Evolutionary conservation across 2,888 invertebrate genomes (phyloP).

Genomic region (Graphium colonna): DNA sequence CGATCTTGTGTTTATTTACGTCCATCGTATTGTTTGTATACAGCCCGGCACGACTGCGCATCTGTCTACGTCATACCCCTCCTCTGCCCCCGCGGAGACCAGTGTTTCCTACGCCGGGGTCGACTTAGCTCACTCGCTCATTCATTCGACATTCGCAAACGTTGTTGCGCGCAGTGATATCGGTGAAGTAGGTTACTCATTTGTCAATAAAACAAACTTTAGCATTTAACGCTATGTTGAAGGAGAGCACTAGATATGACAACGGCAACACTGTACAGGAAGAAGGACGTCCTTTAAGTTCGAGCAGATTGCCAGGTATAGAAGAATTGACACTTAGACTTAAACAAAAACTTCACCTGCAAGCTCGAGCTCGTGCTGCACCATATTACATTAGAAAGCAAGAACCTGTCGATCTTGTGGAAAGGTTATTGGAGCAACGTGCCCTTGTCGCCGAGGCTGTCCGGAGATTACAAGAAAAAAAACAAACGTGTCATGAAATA

Average conservation of each 20-base stretch:
- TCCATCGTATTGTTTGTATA: conserved; percentile 80
- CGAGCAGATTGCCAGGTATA: conserved; percentile 67
- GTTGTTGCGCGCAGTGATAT: conserved; percentile 52
- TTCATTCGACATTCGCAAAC: conserved; percentile 77
- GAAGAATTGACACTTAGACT: conserved; percentile 74
- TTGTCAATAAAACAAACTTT: conserved; percentile 43
- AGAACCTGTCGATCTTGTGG: conserved; percentile 76
- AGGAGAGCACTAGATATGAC: conserved; percentile 67
- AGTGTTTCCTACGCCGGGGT: conserved; percentile 66
- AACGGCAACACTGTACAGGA: conserved; percentile 46
- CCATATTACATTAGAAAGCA: conserved; percentile 77
- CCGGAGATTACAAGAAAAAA: conserved; percentile 73
- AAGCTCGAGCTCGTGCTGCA: conserved; percentile 73
- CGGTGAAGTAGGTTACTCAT: conserved; percentile 54
- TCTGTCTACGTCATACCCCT: conserved; percentile 70
- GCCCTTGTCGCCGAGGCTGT: conserved; percentile 78
- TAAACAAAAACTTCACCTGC: conserved; percentile 76
- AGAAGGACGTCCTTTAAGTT: conserved; percentile 55
- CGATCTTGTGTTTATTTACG: conserved; percentile 78
- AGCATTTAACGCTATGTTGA: conserved; percentile 57
- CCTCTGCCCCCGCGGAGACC: conserved; percentile 57
- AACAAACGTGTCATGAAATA: conserved; percentile 73
- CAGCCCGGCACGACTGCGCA: conserved; percentile 79
- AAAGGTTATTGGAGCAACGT: conserved; percentile 69
- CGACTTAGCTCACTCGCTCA: conserved; percentile 70